Conservation (phyloP, 2,113 vertebrate species). For the Cochlearius cochlearius region DNA sequence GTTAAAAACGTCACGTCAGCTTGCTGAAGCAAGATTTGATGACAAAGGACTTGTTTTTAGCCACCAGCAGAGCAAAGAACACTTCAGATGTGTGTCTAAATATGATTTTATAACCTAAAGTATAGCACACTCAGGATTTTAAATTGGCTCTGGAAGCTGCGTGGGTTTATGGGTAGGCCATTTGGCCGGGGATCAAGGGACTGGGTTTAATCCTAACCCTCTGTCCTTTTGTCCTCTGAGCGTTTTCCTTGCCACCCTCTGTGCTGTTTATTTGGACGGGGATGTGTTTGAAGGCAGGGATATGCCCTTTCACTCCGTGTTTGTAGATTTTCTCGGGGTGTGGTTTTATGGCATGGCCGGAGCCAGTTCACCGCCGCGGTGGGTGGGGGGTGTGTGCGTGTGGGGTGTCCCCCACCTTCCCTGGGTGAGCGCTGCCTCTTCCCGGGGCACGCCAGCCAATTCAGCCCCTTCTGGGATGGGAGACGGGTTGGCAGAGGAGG, state of each 20-base stretch:
- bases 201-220: slow-evolving; percentile 21
- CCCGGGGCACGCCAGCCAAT: accelerated
- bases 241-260: slow-evolving; percentile 4
- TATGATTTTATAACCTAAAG: slow-evolving; percentile 50
- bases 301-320: background rate
- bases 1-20: slow-evolving; percentile 48
- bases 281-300: background rate
- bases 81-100: slow-evolving; percentile 13
- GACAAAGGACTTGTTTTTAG: slow-evolving; percentile 59
- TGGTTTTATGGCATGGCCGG: accelerated
- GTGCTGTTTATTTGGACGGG: background rate
- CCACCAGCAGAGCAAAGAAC: slow-evolving; percentile 44
- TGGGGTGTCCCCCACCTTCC: background rate
- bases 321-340: background rate
- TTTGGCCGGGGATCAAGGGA: slow-evolving; percentile 42
- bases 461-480: background rate
- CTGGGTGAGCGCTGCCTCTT: accelerated
- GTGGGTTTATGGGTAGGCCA: background rate
- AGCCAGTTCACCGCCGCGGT: accelerated
- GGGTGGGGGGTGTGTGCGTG: background rate
- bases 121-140: slow-evolving; percentile 11
- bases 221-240: slow-evolving; percentile 60
- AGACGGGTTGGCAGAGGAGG: accelerated
- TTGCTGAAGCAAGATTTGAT: slow-evolving; percentile 36
- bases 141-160: background rate